Evolutionary conservation across 2,888 invertebrate genomes (phyloP), one percentile per base, ranked within the genome.

Genomic region (Nymphalis c-album): DNA sequence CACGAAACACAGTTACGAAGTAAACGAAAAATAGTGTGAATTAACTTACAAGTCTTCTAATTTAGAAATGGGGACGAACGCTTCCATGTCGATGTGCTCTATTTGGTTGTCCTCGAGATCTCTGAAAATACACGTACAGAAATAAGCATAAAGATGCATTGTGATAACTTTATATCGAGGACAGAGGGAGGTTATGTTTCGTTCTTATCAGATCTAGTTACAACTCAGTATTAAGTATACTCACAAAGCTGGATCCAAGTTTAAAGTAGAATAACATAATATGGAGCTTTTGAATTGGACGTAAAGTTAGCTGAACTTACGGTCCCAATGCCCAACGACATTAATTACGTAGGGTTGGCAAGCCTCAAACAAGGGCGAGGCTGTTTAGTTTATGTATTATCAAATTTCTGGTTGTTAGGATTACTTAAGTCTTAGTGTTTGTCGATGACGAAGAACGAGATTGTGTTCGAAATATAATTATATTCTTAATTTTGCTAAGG

Each of bases 91-190:
- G 75, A 98, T 97, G 78, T 94, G 94, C 65, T 95, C 94, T 74
- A 98, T 97, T 77, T 94, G 92, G 88, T 98, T 98, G 80, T 95
- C 95, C 86, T 97, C 97, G 81, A 98, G 90, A 86, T 98, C 96
- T 74, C 98, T 98, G 93, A 64, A 93, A 92, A 70, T 46, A 61
- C 47, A 59, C 20, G 40, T 51, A 63, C 55, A 51, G 18, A 45
- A 63, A 64, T 60, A 48, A 68, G 31, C 63, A 67, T 48, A 45
- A 3, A 68, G 46, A 20, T 53, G 20, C 51, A 50, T 26, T 51
- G 57, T 20, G 47, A 60, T 18, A 53, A 40, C 26, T 50, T 2
- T 40, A 40, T 51, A 18, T 35, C 47, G 20, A 20, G 22, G 53
- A 55, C 35, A 20, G 22, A 20, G 2, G 20, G 46, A 16, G 51